Evolutionary conservation across 2,888 invertebrate genomes (phyloP).

Genomic region (Phrixothrix hirtus): DNA sequence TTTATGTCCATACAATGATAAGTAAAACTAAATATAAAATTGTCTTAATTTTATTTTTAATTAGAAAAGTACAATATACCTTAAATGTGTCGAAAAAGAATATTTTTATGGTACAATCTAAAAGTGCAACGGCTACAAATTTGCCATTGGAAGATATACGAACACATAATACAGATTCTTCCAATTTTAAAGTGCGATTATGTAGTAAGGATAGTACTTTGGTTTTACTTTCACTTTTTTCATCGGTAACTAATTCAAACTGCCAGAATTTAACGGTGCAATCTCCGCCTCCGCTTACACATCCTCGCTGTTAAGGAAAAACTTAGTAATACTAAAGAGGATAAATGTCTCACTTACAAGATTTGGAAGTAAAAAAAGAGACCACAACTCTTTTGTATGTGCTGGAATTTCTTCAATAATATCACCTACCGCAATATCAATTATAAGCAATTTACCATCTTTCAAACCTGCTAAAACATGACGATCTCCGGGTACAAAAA

Average conservation of each 20-base stretch:
- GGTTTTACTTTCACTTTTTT: slow-evolving; percentile 64
- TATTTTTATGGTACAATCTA: slow-evolving; percentile 94
- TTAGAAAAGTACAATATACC: too few relatives aligned
- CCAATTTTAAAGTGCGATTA: slow-evolving; percentile 79
- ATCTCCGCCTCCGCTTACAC: slow-evolving; percentile 86
- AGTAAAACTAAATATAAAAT: too few relatives aligned
- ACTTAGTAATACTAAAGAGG: slow-evolving; percentile 17
- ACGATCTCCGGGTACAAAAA: slow-evolving; percentile 89
- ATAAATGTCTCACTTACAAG: slow-evolving; percentile 60
- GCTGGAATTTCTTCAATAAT: slow-evolving; percentile 82
- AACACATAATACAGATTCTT: slow-evolving; percentile 84
- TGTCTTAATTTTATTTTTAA: too few relatives aligned
- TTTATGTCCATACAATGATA: slow-evolving; percentile 95
- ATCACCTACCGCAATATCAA: slow-evolving; percentile 81
- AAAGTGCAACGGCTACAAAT: slow-evolving; percentile 84
- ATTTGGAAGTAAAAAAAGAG: slow-evolving; percentile 78
- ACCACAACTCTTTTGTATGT: slow-evolving; percentile 75
- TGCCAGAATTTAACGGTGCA: slow-evolving; percentile 92
- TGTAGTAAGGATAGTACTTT: slow-evolving; percentile 79
- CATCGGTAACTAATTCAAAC: slow-evolving; percentile 79
- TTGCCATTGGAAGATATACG: slow-evolving; percentile 83
- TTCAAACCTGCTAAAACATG: slow-evolving; percentile 88
- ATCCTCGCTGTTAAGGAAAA: slow-evolving; percentile 65
- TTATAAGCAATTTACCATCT: slow-evolving; percentile 78
- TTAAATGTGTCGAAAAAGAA: slow-evolving; percentile 94